phyloP scores from a whole-genome alignment of 2,888 invertebrate genomes.

The Lacanobia wlatinum region DNA sequence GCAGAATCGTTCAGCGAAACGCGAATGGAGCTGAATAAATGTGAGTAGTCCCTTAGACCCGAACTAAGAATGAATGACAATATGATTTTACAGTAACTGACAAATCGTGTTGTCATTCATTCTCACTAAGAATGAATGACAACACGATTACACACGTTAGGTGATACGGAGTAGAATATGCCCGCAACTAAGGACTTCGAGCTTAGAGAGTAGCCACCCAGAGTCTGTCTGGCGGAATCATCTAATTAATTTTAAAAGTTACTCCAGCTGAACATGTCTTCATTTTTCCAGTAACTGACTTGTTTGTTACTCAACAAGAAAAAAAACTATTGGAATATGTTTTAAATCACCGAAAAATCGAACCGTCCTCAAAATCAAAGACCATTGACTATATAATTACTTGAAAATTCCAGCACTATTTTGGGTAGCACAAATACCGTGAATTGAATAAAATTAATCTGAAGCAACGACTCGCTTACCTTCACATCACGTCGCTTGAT shows the following conservation, averaged over 20 bases:
- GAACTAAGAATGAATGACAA: no score
- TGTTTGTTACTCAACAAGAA: background rate
- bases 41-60: no score
- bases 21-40: no score
- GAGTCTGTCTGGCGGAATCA: background rate
- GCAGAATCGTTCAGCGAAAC: no score
- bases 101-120: no score
- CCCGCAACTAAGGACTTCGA: no score
- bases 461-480: slow-evolving; percentile 38
- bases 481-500: slow-evolving; percentile 41
- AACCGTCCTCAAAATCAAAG: background rate
- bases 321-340: background rate
- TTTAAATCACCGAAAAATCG: background rate
- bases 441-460: slow-evolving; percentile 43
- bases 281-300: slow-evolving; percentile 10
- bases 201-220: no score
- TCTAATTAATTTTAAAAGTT: background rate
- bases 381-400: slow-evolving; percentile 6
- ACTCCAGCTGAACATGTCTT: background rate
- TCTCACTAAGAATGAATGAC: no score
- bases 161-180: no score
- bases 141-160: no score
- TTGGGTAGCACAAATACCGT: slow-evolving; percentile 34
- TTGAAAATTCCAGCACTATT: slow-evolving; percentile 15
- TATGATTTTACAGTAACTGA: no score